Evolutionary conservation across 2,888 invertebrate species (phyloP).

Genomic region (Ceraclea dissimilis): DNA sequence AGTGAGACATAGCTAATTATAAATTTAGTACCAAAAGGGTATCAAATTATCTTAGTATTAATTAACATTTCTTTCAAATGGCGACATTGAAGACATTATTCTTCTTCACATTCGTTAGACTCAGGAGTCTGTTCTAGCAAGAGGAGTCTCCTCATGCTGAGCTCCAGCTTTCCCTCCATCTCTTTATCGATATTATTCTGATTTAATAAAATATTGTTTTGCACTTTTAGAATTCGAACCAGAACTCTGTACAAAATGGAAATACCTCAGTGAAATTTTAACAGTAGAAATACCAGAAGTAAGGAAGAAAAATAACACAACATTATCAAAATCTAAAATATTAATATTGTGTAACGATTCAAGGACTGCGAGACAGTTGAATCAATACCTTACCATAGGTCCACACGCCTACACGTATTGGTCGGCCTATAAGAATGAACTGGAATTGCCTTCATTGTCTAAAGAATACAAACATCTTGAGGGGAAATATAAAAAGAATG

Average conservation of each 20-base stretch:
- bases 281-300: constrained; percentile 72
- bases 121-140: too few relatives aligned
- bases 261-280: constrained; percentile 71
- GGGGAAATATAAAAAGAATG: constrained; percentile 30
- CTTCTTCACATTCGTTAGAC: too few relatives aligned
- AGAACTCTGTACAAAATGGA: constrained; percentile 88
- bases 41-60: too few relatives aligned
- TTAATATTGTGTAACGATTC: constrained; percentile 80
- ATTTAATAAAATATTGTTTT: too few relatives aligned
- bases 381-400: constrained; percentile 59
- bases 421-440: constrained; percentile 51
- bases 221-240: constrained; percentile 60
- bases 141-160: too few relatives aligned
- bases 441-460: constrained; percentile 51
- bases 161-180: too few relatives aligned
- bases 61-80: too few relatives aligned
- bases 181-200: not conserved
- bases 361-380: constrained; percentile 74
- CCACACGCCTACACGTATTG: constrained; percentile 56
- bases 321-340: constrained; percentile 47
- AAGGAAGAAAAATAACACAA: constrained; percentile 45
- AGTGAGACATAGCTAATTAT: too few relatives aligned
- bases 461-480: constrained; percentile 41
- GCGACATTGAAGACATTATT: too few relatives aligned
- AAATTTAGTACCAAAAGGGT: too few relatives aligned